Conservation (phyloP, 1,140 invertebrate species). For the Meloidogyne chitwoodi region DNA sequence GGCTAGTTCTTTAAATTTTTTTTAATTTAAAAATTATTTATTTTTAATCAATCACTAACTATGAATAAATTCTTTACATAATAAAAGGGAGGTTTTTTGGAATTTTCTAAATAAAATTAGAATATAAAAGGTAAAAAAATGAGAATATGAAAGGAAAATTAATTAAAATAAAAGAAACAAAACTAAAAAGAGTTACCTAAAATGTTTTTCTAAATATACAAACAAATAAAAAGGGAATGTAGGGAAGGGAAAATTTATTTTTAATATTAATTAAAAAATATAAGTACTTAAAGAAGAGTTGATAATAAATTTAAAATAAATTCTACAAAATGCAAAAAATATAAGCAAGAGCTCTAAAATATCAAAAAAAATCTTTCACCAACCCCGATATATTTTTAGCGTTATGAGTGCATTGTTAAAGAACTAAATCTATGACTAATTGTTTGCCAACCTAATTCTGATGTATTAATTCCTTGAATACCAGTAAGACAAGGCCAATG, state of each 20-base stretch:
- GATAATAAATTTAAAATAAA: too few relatives aligned
- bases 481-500: conserved; percentile 55
- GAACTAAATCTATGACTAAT: conserved; percentile 44
- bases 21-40: background rate
- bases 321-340: too few relatives aligned
- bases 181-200: background rate
- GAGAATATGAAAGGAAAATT: too few relatives aligned
- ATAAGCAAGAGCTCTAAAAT: background rate
- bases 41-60: background rate
- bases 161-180: background rate
- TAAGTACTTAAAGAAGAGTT: background rate
- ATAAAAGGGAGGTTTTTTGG: too few relatives aligned
- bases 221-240: background rate
- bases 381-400: background rate
- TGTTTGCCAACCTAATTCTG: conserved; percentile 53
- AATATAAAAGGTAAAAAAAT: too few relatives aligned
- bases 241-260: background rate
- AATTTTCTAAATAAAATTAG: too few relatives aligned
- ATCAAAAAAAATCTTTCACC: background rate
- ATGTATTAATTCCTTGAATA: conserved; percentile 47
- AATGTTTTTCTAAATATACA: background rate
- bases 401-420: conserved; percentile 38
- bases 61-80: too few relatives aligned
- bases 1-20: conserved; percentile 21
- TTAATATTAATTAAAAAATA: background rate